Base-by-base conservation (phyloP, 2,888 invertebrate genomes). In the Pachymerium ferrugineum region DNA sequence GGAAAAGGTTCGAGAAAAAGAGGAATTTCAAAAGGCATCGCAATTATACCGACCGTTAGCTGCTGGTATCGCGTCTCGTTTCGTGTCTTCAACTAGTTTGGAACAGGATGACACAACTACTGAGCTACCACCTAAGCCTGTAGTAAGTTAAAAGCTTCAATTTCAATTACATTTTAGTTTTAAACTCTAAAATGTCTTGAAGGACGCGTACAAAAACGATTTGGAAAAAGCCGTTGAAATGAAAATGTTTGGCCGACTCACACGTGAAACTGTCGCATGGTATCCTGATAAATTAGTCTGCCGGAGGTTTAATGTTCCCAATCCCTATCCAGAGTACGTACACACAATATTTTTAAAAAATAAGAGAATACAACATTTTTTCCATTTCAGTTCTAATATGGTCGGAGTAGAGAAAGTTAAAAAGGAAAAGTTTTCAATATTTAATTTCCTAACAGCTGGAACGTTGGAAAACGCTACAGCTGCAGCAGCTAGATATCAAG, bases 241-340 rank as follows among this genome's bases (percentile, higher is more conserved):
- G 81, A 92, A 90, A 77, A 88, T 91, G 85, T 92, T 89, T 82
- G 94, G 93, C 0, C 86, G 86, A 75, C 85, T 90, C 80, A 95
- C 92, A 0, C 84, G 95, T 72, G 84, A 83, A 4, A 86, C 85
- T 30, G 79, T 80, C 0, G 84, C 87, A 67, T 99, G 98, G 98
- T 87, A 89, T 77, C 98, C 98, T 0, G 88, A 89, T 77, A 84
- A 88, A 54, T 81, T 93, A 6, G 85, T 99, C 0, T 97, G 94
- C 81, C 94, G 92, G 81, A 85, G 97, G 62, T 98, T 97, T 81
- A 98, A 99, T 81, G 88, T 99, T 30, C 93, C 95, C 0, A 91
- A 96, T 81, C 93, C 96, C 0, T 89, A 88, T 76, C 87, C 87
- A 31, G 88, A 88, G 85, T 86, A 83, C 82, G 84, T 73, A 28